These are phyloP conservation scores for Semnopithecus entellus DNA, from an alignment of 2,113 vertebrate species.

Conservation along the genomic window DNA sequence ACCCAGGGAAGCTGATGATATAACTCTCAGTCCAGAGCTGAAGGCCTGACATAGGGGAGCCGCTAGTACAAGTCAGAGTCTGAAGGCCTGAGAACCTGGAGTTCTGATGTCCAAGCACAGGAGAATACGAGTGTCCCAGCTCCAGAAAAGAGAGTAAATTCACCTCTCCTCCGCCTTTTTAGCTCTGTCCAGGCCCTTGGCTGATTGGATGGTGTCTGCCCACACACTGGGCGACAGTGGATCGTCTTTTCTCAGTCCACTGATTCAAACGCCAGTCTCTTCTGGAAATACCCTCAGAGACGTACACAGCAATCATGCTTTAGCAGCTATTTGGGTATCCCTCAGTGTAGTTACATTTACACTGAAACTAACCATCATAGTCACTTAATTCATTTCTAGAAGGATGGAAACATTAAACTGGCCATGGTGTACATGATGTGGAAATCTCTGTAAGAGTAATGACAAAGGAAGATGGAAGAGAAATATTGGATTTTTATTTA, in stretches of 20 bases:
- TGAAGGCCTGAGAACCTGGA: not conserved
- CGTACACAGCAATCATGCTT: not conserved
- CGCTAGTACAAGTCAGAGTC: too few relatives aligned
- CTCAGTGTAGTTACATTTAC: not conserved
- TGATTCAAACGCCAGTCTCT: not conserved
- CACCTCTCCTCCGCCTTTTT: not conserved
- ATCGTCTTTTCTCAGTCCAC: not conserved
- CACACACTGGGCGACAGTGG: not conserved
- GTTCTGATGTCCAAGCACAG: not conserved
- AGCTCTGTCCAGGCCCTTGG: not conserved
- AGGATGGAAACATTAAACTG: not conserved
- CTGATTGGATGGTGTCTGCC: not conserved
- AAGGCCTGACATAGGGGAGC: not conserved
- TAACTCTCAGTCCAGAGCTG: not conserved
- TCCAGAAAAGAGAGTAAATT: not conserved
- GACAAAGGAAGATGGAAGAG: not conserved
- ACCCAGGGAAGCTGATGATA: not conserved
- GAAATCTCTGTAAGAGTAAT: not conserved
- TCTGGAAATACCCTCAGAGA: not conserved
- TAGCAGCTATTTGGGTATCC: not conserved
- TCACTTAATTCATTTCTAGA: not conserved
- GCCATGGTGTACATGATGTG: too few relatives aligned
- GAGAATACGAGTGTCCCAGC: too few relatives aligned
- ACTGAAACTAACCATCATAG: not conserved
- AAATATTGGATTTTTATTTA: not conserved